These are phyloP conservation scores for Corbicula japonica DNA, from an alignment of 2,888 invertebrate species.

Conservation along the genomic window DNA sequence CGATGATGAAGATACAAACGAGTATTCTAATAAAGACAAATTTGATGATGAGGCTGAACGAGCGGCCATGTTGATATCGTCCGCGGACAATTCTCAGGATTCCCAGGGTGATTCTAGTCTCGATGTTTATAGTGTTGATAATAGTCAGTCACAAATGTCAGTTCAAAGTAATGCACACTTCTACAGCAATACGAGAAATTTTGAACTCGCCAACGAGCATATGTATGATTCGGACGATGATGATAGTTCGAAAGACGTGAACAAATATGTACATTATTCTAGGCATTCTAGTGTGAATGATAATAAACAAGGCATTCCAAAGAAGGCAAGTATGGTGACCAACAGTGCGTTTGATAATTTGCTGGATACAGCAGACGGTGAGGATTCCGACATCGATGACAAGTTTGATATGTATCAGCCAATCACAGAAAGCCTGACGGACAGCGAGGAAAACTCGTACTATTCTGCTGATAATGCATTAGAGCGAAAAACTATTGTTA, in stretches of 20 bases:
- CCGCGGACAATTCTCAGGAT: constrained; percentile 57
- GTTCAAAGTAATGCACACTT: neutral
- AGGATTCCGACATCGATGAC: constrained; percentile 13
- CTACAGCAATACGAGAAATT: constrained; percentile 31
- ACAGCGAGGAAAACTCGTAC: constrained; percentile 67
- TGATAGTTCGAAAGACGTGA: constrained; percentile 1
- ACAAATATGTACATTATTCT: constrained; percentile 14
- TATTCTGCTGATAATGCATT: constrained; percentile 58
- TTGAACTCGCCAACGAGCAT: constrained; percentile 55
- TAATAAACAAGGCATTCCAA: constrained; percentile 17
- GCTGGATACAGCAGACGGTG: neutral
- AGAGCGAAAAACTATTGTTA: constrained; percentile 41
- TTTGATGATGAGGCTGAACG: constrained; percentile 46
- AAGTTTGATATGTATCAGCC: constrained; percentile 63
- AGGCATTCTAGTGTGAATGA: constrained; percentile 26
- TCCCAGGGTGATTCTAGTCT: constrained; percentile 27
- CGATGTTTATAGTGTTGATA: constrained; percentile 29
- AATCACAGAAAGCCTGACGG: constrained; percentile 67
- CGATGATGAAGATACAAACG: constrained; percentile 52
- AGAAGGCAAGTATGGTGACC: too few relatives aligned
- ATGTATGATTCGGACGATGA: constrained; percentile 29
- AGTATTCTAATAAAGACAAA: constrained; percentile 31
- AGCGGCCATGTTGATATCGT: constrained; percentile 51
- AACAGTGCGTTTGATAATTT: neutral
- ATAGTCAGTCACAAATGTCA: constrained; percentile 27